Conservation (phyloP, 2,113 vertebrate species). For the Microtus oregoni region DNA sequence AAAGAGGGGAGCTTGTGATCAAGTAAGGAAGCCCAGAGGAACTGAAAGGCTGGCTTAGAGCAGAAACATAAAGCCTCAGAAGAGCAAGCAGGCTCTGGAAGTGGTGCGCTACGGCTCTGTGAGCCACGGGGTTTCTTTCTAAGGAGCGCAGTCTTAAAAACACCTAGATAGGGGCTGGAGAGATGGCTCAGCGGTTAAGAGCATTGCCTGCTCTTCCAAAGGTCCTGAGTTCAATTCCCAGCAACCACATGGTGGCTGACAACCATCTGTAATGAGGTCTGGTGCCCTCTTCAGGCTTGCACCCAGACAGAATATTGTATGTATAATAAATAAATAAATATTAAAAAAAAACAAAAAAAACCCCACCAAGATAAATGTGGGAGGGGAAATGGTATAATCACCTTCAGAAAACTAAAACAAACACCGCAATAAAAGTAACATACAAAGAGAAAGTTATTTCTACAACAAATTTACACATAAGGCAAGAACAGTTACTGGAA, state of each 20-base stretch:
- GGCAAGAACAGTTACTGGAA: background rate
- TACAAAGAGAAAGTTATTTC: constrained; percentile 24
- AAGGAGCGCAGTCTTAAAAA: background rate
- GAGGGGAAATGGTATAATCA: background rate
- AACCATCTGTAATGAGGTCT: too few relatives aligned
- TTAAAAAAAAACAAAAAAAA: too few relatives aligned
- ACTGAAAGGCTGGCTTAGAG: background rate
- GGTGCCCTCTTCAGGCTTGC: too few relatives aligned
- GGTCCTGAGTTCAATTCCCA: too few relatives aligned
- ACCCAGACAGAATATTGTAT: too few relatives aligned
- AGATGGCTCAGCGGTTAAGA: too few relatives aligned
- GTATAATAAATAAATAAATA: too few relatives aligned
- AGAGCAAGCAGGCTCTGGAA: background rate
- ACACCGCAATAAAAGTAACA: constrained; percentile 21
- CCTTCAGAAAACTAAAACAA: constrained; percentile 41
- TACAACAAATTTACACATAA: background rate
- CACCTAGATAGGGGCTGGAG: too few relatives aligned
- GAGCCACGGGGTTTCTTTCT: background rate
- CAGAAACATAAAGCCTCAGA: background rate
- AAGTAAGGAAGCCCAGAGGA: background rate
- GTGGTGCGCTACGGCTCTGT: background rate
- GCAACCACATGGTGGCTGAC: too few relatives aligned
- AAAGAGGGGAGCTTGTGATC: background rate
- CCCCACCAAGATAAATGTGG: constrained; percentile 65
- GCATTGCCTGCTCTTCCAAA: too few relatives aligned